These are phyloP conservation scores for Acanthornis magna DNA, from an alignment of 2,797 vertebrate genomes.

Conservation along the genomic window DNA sequence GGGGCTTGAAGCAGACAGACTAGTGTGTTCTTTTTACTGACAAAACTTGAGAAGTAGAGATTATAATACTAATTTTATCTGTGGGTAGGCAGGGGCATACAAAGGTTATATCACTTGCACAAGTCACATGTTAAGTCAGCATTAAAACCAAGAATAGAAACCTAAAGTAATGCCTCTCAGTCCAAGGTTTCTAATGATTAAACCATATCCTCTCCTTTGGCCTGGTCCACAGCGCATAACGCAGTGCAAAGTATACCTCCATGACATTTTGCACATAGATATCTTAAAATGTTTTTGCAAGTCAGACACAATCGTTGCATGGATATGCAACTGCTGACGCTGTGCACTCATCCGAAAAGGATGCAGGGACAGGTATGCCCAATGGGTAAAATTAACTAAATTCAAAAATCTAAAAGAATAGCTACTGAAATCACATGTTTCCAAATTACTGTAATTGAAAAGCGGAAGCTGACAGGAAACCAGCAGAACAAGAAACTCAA, in stretches of 20 bases:
- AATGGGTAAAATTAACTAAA: constrained; percentile 21
- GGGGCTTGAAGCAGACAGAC: not conserved
- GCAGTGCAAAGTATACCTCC: constrained; percentile 24
- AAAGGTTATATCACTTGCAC: constrained; percentile 33
- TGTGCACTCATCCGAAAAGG: not conserved
- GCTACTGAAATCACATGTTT: not conserved
- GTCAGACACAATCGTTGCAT: not conserved
- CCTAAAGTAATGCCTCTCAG: constrained; percentile 32
- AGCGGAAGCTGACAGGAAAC: constrained; percentile 39
- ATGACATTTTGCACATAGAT: not conserved
- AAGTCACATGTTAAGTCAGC: constrained; percentile 50
- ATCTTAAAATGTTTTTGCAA: not conserved
- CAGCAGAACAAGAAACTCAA: constrained; percentile 42
- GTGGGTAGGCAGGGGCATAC: not conserved
- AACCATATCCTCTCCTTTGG: constrained; percentile 42
- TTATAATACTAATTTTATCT: constrained; percentile 5
- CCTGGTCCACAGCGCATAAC: not conserved
- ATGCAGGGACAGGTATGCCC: not conserved
- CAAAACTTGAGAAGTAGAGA: not conserved
- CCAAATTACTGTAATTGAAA: constrained; percentile 36
- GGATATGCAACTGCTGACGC: not conserved
- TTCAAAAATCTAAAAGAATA: constrained; percentile 39
- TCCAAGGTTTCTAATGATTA: constrained; percentile 57
- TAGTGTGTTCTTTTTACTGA: not conserved
- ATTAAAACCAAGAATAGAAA: constrained; percentile 59